These are phyloP conservation scores for Acrocephalus scirpaceus DNA, from an alignment of 2,797 vertebrate species.

Conservation along the genomic window DNA sequence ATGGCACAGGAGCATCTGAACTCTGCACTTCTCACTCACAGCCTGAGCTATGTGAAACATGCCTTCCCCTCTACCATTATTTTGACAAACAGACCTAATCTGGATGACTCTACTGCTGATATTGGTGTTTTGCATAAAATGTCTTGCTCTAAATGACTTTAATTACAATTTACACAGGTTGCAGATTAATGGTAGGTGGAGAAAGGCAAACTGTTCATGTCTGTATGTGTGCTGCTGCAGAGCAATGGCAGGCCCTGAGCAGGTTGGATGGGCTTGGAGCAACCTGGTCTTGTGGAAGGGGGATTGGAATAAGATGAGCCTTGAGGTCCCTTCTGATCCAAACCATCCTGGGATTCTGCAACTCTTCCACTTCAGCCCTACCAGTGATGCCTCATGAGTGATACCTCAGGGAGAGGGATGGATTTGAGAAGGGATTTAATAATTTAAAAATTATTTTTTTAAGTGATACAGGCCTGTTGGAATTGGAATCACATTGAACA, in stretches of 20 bases:
- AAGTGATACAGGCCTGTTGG: neutral
- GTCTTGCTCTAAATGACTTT: neutral
- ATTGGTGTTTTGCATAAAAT: slow-evolving; percentile 17
- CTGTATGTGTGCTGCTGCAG: neutral
- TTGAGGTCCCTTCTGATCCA: neutral
- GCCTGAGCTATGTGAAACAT: fast-evolving
- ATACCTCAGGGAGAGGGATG: neutral
- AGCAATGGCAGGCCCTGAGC: neutral
- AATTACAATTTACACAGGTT: neutral
- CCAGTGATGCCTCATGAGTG: neutral
- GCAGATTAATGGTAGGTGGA: neutral
- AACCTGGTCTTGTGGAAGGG: neutral
- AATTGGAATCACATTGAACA: neutral
- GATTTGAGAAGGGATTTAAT: neutral
- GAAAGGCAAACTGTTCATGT: neutral
- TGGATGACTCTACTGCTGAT: neutral
- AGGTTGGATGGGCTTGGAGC: neutral
- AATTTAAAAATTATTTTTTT: neutral
- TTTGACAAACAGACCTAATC: slow-evolving; percentile 11
- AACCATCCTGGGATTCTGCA: neutral
- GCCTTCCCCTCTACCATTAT: neutral
- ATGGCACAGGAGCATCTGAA: neutral
- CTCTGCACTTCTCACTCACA: neutral
- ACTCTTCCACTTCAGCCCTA: neutral
- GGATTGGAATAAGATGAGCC: neutral